Percentiles rank a stretch among this genome's conserved stretches.
Conservation (phyloP, 2,113 vertebrate genomes). For the Platichthys stellatus region DNA sequence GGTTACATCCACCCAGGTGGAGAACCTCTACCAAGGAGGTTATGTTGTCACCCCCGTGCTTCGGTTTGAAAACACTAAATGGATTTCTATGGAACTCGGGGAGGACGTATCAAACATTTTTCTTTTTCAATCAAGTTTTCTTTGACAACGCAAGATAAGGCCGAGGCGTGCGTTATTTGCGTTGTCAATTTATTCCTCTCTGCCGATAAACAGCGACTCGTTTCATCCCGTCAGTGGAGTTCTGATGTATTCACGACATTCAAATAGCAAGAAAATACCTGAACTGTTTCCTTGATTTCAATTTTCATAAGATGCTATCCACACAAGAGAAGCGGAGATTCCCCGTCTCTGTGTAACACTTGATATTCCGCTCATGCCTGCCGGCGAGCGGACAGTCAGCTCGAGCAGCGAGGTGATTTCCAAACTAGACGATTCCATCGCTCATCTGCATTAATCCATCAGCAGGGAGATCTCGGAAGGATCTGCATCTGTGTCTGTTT, state of each 20-base stretch:
- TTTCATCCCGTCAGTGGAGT: too few relatives aligned
- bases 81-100: background rate
- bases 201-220: too few relatives aligned
- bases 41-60: too few relatives aligned
- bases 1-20: too few relatives aligned
- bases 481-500: constrained; percentile 32
- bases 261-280: constrained; percentile 12
- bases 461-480: constrained; percentile 16
- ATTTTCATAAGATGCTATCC: constrained; percentile 7
- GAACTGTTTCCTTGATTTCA: constrained; percentile 19
- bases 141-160: too few relatives aligned
- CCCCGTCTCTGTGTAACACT: constrained; percentile 42
- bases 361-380: constrained; percentile 65
- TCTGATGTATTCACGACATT: background rate
- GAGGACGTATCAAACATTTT: too few relatives aligned
- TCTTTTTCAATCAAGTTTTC: too few relatives aligned
- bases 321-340: background rate
- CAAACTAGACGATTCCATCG: constrained; percentile 40
- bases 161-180: too few relatives aligned
- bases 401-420: constrained; percentile 46
- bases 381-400: constrained; percentile 47
- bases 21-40: too few relatives aligned
- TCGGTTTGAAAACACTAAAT: background rate
- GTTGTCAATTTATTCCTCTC: too few relatives aligned
- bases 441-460: constrained; percentile 47